Base-by-base conservation (phyloP, 2,113 vertebrate genomes). In the Petroica traversi region DNA sequence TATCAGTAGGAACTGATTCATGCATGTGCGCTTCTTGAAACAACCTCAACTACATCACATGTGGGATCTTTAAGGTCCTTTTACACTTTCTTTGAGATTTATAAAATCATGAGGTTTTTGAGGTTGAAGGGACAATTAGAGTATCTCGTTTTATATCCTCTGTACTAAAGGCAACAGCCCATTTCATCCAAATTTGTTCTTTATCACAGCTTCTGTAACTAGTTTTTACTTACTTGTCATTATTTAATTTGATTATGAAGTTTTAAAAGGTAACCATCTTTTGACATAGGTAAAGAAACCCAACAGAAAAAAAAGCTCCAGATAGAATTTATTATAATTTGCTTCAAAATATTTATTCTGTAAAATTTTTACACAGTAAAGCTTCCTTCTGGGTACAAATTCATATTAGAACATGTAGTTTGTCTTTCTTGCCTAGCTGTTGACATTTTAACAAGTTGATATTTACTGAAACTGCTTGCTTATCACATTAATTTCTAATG, bases 401-500 rank as follows among this genome's bases (percentile, higher is more conserved):
- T 94, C 2, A 1, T 85, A 45, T 55, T 29, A 67, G 34, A 85
- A 75, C 2, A 15, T n/a, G 11, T 28, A 66, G n/a, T 52, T 81
- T 89, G 25, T 87, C 24, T 89, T 89, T 3, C 43, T 81, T 74
- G 43, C 38, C 20, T 68, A 82, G 31, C 33, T 71, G 29, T 69
- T 23, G 20, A 81, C 41, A 87, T 94, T 91, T 94, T 74, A 85
- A 51, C 26, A 71, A 48, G n/a, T 74, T 69, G 76, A 26, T 89
- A 66, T 89, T 94, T 89, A 45, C n/a, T 78, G 52, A 87, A 82
- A 71, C 23, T 83, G 13, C 38, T 67, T 89, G 45, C 59, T 81
- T 85, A 85, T 71, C 67, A 63, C 25, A 31, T 64, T 91, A 89
- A 68, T 93, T 93, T 88, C 49, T 76, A 85, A 79, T 92, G 54